These are phyloP conservation scores for Corythornis cristatus DNA, from an alignment of 2,113 vertebrate species.

Conservation along the genomic window DNA sequence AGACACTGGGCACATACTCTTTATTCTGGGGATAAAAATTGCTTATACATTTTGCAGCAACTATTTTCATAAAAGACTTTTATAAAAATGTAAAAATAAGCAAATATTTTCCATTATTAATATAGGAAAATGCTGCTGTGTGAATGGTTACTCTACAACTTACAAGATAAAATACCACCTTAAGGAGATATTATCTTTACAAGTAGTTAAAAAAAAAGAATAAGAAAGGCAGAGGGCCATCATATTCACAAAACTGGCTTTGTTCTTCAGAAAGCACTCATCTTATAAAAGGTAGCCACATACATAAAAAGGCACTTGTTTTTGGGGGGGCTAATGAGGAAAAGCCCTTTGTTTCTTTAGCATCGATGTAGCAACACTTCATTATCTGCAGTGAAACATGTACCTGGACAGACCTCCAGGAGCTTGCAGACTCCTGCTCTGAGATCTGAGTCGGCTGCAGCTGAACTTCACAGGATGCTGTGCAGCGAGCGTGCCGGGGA, in stretches of 20 bases:
- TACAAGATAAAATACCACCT: slow-evolving; percentile 63
- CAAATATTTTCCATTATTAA: slow-evolving; percentile 71
- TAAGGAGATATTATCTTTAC: slow-evolving; percentile 69
- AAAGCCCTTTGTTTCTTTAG: slow-evolving; percentile 60
- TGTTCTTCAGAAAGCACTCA: slow-evolving; percentile 41
- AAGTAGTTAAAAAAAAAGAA: slow-evolving; percentile 56
- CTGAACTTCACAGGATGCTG: neutral
- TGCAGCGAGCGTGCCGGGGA: neutral
- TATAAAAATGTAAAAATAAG: slow-evolving; percentile 74
- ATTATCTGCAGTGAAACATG: slow-evolving; percentile 36
- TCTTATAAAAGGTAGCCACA: slow-evolving; percentile 42
- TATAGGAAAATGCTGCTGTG: slow-evolving; percentile 68
- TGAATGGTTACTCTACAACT: slow-evolving; percentile 69
- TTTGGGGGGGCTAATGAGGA: slow-evolving; percentile 16
- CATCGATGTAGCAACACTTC: slow-evolving; percentile 28
- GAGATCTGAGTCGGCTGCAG: slow-evolving; percentile 7
- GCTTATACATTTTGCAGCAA: slow-evolving; percentile 68
- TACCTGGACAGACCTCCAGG: slow-evolving; percentile 40
- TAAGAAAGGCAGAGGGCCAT: slow-evolving; percentile 43
- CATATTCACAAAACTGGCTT: neutral
- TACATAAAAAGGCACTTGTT: slow-evolving; percentile 63
- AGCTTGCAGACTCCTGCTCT: neutral
- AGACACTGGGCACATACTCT: slow-evolving; percentile 3
- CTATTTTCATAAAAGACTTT: slow-evolving; percentile 71
- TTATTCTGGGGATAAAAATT: slow-evolving; percentile 71